Base-by-base conservation (phyloP, 1,140 invertebrate species). In the Heliconius melpomene region DNA sequence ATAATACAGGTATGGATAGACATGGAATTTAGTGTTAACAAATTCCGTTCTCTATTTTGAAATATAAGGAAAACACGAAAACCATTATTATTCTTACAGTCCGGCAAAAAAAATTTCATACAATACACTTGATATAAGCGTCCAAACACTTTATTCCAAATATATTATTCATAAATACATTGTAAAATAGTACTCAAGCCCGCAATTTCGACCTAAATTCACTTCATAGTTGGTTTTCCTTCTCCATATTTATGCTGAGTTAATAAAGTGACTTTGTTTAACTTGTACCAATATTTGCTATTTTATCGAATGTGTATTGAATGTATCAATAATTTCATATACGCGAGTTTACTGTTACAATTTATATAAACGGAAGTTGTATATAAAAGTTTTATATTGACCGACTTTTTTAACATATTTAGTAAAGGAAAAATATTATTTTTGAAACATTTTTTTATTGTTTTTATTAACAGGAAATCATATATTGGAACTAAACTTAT, bases 301-400 rank as follows among this genome's bases (percentile, higher is more conserved):
- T 72, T 78, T 78, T 36, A 78, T 72, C 50, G 29, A 29, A 72
- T 26, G 29, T 66, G 57, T 77, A 36, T 29, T 72, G 70, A 52
- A 77, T 72, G 54, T 26, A 32, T 78, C 23, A 66, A 66, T 66
- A 66, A 66, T 26, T 66, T 66, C 9, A 13, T 50, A 46, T 73
- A 73, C 32, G 38, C 7, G 72, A 46, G 72, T 38, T 46, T 73
- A 23, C 32, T 73, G 72, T 73, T 40, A 46, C 38, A 11, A 23
- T 50, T 46, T 74, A 32, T 26, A 74, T 74, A 73, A 73, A 73
- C 46, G 32, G 20, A 74, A 50, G 72, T 74, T 74, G 8, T 66
- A 26, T 66, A 29, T 66, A 1, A 57, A n/a, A 46, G 40, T 46
- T 13, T 46, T 46, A 46, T 46, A 46, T 46, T 46, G 7, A 46